Percentiles rank a stretch among this genome's conserved stretches.
Evolutionary conservation across 2,113 vertebrate genomes (phyloP).

Genomic region (Pholis gunnellus): DNA sequence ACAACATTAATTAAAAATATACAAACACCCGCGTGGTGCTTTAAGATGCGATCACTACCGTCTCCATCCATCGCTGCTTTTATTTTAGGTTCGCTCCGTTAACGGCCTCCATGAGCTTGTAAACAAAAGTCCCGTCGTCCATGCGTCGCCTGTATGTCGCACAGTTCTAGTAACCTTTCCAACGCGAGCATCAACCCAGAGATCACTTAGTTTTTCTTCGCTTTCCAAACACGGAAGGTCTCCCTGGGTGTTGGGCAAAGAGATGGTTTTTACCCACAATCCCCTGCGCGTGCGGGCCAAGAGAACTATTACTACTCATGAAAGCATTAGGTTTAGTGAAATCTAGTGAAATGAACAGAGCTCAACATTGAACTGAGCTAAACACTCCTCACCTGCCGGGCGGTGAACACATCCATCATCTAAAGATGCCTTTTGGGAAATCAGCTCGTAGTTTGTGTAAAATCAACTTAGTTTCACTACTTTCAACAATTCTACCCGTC

Average conservation of each 20-base stretch:
- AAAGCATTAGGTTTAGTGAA: not conserved
- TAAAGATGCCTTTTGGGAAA: slow-evolving; percentile 46
- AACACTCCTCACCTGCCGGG: not conserved
- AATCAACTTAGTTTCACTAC: not conserved
- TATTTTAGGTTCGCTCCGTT: not conserved
- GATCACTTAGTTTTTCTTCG: not conserved
- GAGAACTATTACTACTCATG: not conserved
- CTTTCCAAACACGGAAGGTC: not conserved
- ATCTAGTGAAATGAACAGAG: not conserved
- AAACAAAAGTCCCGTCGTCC: no score
- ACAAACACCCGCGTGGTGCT: no score
- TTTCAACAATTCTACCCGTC: slow-evolving; percentile 3
- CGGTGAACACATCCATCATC: not conserved
- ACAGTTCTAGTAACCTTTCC: not conserved
- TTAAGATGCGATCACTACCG: not conserved
- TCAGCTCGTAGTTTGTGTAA: slow-evolving; percentile 8
- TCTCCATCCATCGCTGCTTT: not conserved
- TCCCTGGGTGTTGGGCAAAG: no score
- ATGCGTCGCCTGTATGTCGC: not conserved
- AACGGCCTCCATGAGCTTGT: not conserved
- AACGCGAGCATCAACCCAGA: not conserved
- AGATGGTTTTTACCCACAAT: not conserved
- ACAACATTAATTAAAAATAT: not conserved
- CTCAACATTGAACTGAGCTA: not conserved
- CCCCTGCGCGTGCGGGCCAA: not conserved